phyloP scores from a whole-genome alignment of 2,113 vertebrate species.

The Rhinolophus sinicus region DNA sequence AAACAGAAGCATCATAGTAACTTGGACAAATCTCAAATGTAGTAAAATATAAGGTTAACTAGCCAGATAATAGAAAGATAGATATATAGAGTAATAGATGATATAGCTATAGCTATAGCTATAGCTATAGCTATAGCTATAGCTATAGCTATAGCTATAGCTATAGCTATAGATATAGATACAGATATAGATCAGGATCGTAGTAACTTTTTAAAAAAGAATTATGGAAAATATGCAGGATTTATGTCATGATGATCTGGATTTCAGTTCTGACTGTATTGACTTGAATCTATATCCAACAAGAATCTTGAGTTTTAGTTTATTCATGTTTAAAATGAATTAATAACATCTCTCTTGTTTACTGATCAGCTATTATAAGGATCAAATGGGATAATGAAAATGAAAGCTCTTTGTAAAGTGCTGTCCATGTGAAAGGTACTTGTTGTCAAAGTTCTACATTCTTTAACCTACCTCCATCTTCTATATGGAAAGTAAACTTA shows the following conservation, averaged over 20 bases:
- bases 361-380: neutral
- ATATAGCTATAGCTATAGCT: neutral
- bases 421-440: neutral
- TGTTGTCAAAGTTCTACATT: neutral
- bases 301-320: neutral
- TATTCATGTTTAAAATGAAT: neutral
- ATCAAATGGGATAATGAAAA: neutral
- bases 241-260: neutral
- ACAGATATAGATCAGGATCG: neutral
- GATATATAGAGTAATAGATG: neutral
- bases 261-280: neutral
- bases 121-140: neutral
- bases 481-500: neutral
- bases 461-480: neutral
- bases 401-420: neutral
- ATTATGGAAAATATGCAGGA: neutral
- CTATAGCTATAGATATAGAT: neutral
- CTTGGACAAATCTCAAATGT: neutral
- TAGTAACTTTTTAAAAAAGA: neutral
- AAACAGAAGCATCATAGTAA: neutral
- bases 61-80: neutral
- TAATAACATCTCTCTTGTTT: neutral
- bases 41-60: neutral
- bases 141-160: neutral
- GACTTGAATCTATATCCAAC: neutral